A percentile compares a stretch with the other conserved stretches of the same genome.
phyloP scores from a whole-genome alignment of 2,113 vertebrate species.

The Trichomycterus rosablanca region DNA sequence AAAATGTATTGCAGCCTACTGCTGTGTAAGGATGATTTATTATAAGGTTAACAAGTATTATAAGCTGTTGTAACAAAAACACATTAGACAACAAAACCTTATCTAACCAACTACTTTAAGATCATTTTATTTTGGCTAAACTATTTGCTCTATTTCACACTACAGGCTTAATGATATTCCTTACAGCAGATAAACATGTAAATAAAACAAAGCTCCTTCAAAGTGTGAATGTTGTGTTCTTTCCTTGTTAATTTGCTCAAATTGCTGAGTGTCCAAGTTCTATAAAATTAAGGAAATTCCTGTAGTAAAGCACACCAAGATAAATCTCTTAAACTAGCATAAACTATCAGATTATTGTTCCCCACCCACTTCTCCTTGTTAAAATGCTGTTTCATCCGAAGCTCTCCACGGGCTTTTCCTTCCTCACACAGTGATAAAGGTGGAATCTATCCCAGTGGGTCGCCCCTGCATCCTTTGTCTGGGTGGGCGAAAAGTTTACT shows the following conservation, averaged over 20 bases:
- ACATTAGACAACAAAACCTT: no score
- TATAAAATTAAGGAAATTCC: neutral
- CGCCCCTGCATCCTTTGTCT: neutral
- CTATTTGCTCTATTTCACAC: no score
- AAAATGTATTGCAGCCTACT: no score
- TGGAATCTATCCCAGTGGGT: neutral
- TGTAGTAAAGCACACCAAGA: neutral
- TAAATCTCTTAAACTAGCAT: neutral
- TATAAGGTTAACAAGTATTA: no score
- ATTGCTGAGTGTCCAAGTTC: neutral
- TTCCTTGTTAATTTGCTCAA: neutral
- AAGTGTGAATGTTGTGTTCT: no score
- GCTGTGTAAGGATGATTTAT: no score
- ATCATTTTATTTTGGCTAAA: no score
- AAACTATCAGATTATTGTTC: neutral
- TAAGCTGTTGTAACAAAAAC: no score
- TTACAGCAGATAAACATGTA: no score
- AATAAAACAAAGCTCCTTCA: neutral
- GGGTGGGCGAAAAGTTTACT: slow-evolving; percentile 25
- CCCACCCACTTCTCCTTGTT: no score
- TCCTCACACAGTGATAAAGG: neutral
- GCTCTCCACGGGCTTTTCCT: neutral
- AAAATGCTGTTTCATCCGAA: neutral
- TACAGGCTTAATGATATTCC: no score
- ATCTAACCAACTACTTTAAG: no score